Base-by-base conservation (phyloP, 2,113 vertebrate genomes). In the Octodon degus region DNA sequence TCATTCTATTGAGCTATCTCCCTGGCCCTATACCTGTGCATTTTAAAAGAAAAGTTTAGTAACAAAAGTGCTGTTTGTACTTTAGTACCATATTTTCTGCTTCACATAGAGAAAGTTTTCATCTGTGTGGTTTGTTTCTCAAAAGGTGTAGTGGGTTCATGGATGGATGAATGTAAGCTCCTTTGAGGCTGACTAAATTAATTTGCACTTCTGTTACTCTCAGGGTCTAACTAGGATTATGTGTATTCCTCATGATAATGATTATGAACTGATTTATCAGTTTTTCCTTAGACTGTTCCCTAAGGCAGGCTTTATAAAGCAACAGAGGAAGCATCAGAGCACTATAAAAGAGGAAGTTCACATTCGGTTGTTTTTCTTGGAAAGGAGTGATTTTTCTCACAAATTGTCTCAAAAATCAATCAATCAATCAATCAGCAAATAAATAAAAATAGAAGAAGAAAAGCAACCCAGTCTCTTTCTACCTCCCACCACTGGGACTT, bases 41-140 rank as follows among this genome's bases (percentile, higher is more conserved):
- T 22, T 86, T 95, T 86, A 90, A 94, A 55, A 68, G 14, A 82
- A 72, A 53, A 55, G 37, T 70, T 96, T 92, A 77, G 27, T 22
- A 65, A 90, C 58, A 94, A 85, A 90, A 58, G 60, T 86, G 40
- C 24, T 30, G 11, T 67, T 77, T 77, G 13, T 76, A 53, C n/a
- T 60, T 30, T 2, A 82, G 16, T 83, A 16, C 7, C 40, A 9
- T 25, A 30, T 60, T 82, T 93, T 92, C 84, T 79, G 22, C 90
- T 68, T 74, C 47, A 58, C 5, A 3, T 9, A 47, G 63, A 91
- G 62, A 81, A 86, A 72, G 3, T 53, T 89, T 89, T 86, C 19
- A 84, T 84, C 83, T 90, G 22, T 67, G 4, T 92, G 43, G 7
- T 24, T 84, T 63, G 1, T 82, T 84, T 58, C 50, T 77, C 6